phyloP scores from a whole-genome alignment of 2,113 vertebrate genomes.

The Crotalus viridis region DNA sequence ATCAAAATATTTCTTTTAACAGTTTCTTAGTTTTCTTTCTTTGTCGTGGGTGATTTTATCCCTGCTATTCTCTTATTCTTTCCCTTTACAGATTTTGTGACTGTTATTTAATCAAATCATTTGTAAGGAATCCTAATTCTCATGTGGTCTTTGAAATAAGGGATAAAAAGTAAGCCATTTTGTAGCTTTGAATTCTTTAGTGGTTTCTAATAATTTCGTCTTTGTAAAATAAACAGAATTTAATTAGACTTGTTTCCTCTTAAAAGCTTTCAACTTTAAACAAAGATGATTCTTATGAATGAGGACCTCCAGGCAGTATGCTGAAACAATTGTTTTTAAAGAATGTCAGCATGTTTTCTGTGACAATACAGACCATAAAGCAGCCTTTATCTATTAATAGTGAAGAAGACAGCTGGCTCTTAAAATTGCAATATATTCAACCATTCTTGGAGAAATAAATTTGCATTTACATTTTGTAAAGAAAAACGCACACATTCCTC shows the following conservation, averaged over 20 bases:
- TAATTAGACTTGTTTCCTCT: constrained; percentile 54
- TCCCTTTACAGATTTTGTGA: neutral
- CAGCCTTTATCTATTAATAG: constrained; percentile 36
- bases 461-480: neutral
- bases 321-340: constrained; percentile 27
- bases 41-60: neutral
- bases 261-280: constrained; percentile 58
- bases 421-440: neutral
- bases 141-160: constrained; percentile 12
- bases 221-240: constrained; percentile 10
- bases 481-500: neutral
- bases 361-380: constrained; percentile 32
- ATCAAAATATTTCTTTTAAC: neutral
- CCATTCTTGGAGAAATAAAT: neutral
- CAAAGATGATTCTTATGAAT: constrained; percentile 52
- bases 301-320: constrained; percentile 50
- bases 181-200: constrained; percentile 51
- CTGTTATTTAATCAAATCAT: neutral
- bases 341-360: constrained; percentile 42
- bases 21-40: neutral
- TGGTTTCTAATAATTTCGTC: constrained; percentile 45
- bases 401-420: neutral
- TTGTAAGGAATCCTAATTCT: constrained; percentile 12
- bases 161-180: constrained; percentile 32
- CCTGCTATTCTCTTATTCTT: neutral